phyloP scores from a whole-genome alignment of 2,797 vertebrate species.

The Hemitrygon akajei region DNA sequence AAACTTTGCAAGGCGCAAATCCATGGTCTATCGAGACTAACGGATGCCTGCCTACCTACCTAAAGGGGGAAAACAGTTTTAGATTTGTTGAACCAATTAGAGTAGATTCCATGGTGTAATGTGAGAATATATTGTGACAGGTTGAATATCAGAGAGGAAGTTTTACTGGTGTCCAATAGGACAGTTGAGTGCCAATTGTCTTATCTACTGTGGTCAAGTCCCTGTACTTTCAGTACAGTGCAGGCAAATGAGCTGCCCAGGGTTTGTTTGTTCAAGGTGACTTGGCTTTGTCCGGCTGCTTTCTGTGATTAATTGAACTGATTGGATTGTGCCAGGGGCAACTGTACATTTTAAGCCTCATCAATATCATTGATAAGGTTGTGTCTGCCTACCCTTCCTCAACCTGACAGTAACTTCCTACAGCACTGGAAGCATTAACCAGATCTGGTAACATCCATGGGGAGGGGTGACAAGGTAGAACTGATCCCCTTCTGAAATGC shows the following conservation, averaged over 20 bases:
- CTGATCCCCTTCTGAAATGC: not conserved
- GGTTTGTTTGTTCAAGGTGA: not conserved
- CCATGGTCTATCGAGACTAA: too few relatives aligned
- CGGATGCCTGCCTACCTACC: too few relatives aligned
- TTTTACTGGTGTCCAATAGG: too few relatives aligned
- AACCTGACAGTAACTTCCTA: not conserved
- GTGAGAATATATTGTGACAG: too few relatives aligned
- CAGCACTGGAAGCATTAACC: not conserved
- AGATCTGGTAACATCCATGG: not conserved
- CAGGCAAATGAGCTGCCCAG: not conserved
- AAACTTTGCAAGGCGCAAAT: too few relatives aligned
- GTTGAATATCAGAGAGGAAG: too few relatives aligned
- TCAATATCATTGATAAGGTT: not conserved
- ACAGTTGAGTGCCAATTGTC: too few relatives aligned
- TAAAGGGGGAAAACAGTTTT: too few relatives aligned
- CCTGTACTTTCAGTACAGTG: too few relatives aligned
- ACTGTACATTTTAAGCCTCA: not conserved
- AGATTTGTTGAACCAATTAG: too few relatives aligned
- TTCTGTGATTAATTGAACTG: constrained; percentile 21
- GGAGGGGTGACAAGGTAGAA: not conserved
- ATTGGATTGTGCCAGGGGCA: not conserved
- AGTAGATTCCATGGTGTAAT: too few relatives aligned
- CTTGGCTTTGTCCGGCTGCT: not conserved
- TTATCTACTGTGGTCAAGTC: too few relatives aligned
- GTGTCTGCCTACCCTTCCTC: not conserved